phyloP scores from a whole-genome alignment of 1,140 invertebrate species.

The Mactra quadrangularis region DNA sequence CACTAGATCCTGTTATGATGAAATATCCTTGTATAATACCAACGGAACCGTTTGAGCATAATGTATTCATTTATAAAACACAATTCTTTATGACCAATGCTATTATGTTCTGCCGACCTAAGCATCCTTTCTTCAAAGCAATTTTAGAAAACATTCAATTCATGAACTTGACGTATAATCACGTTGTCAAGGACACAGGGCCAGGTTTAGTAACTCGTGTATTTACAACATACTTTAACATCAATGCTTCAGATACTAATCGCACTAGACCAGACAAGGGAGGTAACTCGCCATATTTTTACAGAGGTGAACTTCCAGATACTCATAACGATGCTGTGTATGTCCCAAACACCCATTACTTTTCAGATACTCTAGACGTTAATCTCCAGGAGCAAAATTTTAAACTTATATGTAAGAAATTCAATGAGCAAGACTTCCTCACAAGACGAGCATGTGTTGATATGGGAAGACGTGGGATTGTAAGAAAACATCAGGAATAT shows the following conservation, averaged over 20 bases:
- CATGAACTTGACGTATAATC: background rate
- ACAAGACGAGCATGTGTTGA: constrained; percentile 66
- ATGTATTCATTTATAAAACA: background rate
- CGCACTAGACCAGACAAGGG: background rate
- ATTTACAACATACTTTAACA: constrained; percentile 13
- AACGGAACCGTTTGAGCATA: constrained; percentile 43
- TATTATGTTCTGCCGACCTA: constrained; percentile 29
- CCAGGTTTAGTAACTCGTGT: background rate
- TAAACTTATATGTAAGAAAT: constrained; percentile 48
- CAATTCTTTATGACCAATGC: constrained; percentile 11
- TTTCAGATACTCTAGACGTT: constrained; percentile 13
- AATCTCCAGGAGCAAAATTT: background rate
- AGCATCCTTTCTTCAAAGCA: constrained; percentile 32
- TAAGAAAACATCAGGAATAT: constrained; percentile 36
- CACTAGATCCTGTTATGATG: constrained; percentile 7
- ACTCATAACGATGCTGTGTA: constrained; percentile 22
- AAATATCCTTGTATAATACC: constrained; percentile 34
- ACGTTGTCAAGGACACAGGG: constrained; percentile 57
- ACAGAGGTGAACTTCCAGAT: constrained; percentile 18
- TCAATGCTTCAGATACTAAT: background rate
- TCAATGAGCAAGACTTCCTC: constrained; percentile 48
- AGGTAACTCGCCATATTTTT: constrained; percentile 46
- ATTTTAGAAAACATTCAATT: background rate
- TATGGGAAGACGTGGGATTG: constrained; percentile 61
- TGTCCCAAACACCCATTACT: constrained; percentile 46